A percentile compares a stretch with the other conserved stretches of the same genome.
Conservation (phyloP, 2,113 vertebrate genomes). For the Rhinichthys klamathensis region DNA sequence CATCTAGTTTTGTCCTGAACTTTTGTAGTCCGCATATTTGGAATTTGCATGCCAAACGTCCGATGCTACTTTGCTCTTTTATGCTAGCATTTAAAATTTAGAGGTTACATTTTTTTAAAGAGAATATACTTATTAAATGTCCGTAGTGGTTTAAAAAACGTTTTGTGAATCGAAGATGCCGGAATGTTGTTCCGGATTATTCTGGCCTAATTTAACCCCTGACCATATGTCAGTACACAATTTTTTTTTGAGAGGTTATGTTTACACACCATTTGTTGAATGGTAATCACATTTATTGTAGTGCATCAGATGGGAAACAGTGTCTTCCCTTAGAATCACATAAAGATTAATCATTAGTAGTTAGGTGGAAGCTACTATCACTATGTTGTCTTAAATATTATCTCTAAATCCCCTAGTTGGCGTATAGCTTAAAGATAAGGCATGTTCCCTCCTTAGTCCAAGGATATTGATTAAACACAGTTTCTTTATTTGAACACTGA, state of each 20-base stretch:
- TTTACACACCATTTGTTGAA: constrained; percentile 15
- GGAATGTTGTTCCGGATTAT: not conserved
- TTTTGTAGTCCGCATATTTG: constrained; percentile 11
- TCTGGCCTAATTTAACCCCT: not conserved
- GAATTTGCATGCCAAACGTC: not conserved
- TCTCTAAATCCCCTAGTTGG: constrained; percentile 35
- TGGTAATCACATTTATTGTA: not conserved
- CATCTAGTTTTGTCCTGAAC: not conserved
- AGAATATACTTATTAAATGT: not conserved
- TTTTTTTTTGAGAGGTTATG: not conserved
- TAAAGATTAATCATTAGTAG: constrained; percentile 57
- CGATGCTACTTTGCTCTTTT: not conserved
- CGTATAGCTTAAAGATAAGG: constrained; percentile 7
- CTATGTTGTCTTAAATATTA: constrained; percentile 24
- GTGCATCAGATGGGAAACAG: constrained; percentile 34
- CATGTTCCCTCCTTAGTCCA: constrained; percentile 32
- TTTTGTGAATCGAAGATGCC: not conserved
- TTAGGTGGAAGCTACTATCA: constrained; percentile 23
- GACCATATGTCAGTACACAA: not conserved
- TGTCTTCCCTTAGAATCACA: constrained; percentile 24
- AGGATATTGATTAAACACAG: constrained; percentile 57
- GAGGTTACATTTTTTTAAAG: not conserved
- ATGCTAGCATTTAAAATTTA: not conserved
- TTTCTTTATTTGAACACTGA: constrained; percentile 60
- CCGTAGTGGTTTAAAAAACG: not conserved